phyloP scores from a whole-genome alignment of 2,797 vertebrate genomes.

The Sebastes baramenuke region DNA sequence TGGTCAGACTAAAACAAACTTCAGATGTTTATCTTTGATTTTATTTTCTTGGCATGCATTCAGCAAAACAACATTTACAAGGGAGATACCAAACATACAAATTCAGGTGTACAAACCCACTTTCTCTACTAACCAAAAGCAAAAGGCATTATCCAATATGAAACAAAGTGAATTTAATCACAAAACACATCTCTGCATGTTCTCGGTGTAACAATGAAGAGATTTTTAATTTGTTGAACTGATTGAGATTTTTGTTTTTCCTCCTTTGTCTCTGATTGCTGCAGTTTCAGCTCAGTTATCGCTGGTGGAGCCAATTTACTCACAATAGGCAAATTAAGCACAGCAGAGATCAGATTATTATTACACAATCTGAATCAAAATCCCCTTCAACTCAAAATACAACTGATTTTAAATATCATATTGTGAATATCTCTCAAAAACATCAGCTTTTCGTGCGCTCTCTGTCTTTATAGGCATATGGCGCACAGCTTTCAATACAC shows the following conservation, averaged over 20 bases:
- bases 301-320: neutral
- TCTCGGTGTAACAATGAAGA: neutral
- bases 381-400: neutral
- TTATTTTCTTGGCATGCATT: conserved; percentile 12
- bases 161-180: neutral
- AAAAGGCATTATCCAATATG: neutral
- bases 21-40: conserved; percentile 23
- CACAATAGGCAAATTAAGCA: neutral
- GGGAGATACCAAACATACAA: neutral
- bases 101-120: neutral
- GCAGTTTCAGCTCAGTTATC: neutral
- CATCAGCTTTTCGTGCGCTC: neutral
- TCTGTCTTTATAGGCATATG: neutral
- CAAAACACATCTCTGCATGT: neutral
- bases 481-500: neutral
- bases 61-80: neutral
- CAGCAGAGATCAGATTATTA: neutral
- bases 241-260: neutral
- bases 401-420: neutral
- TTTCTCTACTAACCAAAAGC: neutral
- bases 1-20: conserved; percentile 22
- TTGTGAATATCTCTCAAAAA: neutral
- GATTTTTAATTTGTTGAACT: neutral
- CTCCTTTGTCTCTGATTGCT: neutral
- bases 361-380: conserved; percentile 1